These are phyloP conservation scores for Drosophila guanche DNA, from an alignment of 1,140 invertebrate genomes.

Conservation along the genomic window DNA sequence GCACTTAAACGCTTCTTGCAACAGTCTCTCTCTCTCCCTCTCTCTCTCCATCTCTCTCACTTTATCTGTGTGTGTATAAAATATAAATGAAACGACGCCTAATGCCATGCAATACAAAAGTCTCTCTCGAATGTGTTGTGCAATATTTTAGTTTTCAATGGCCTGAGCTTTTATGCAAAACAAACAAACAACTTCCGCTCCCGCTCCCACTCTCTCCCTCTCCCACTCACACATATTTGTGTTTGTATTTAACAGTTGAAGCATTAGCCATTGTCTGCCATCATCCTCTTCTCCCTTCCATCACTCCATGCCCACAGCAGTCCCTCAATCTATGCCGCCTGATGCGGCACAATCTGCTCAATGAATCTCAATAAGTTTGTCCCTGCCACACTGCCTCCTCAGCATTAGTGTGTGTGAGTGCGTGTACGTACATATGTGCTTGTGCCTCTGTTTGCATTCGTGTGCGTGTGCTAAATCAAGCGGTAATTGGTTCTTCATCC, in stretches of 20 bases:
- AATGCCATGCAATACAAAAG: conserved; percentile 75
- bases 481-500: conserved; percentile 75
- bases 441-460: conserved; percentile 60
- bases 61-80: conserved; percentile 67
- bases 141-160: conserved; percentile 82
- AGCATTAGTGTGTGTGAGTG: conserved; percentile 11
- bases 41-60: neutral
- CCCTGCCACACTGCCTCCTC: conserved; percentile 25
- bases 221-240: too few relatives aligned
- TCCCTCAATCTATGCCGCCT: conserved; percentile 25
- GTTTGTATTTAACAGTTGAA: conserved; percentile 73
- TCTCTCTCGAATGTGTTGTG: conserved; percentile 77
- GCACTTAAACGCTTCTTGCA: conserved; percentile 28
- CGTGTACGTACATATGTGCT: conserved; percentile 16
- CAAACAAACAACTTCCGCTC: conserved; percentile 56
- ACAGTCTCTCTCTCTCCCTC: conserved; percentile 2
- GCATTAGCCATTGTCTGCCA: conserved; percentile 70
- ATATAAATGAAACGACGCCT: conserved; percentile 78
- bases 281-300: neutral
- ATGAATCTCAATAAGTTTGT: conserved; percentile 80
- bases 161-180: conserved; percentile 77
- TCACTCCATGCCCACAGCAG: neutral
- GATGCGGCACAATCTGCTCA: conserved; percentile 72
- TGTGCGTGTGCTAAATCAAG: conserved; percentile 78
- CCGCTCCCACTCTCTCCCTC: too few relatives aligned